Base-by-base conservation (phyloP, 2,888 invertebrate genomes). In the Coleophora flavipennella region DNA sequence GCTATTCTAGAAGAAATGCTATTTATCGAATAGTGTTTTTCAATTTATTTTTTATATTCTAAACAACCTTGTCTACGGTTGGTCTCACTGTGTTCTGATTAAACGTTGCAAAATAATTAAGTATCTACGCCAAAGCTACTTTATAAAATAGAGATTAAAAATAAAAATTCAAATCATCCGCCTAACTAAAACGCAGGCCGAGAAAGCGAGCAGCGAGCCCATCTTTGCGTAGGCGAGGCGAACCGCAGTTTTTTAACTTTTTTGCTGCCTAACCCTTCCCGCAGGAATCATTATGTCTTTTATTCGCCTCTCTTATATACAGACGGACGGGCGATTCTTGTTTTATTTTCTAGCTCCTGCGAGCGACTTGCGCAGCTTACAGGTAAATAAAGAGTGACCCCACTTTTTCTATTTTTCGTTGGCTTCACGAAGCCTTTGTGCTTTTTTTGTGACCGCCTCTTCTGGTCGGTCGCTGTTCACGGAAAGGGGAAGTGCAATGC, bases 221-320 rank as follows among this genome's bases (percentile, higher is more conserved):
- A 59, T 60, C 62, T 66, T 59, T 62, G 74, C 74, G 79, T 76
- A 69, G 79, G 76, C 67, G 72, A 65, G 58, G 53, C 56, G 57
- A 50, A 46, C 47, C 53, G 55, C 51, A 52, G 53, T 59, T 70
- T 76, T 73, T 67, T 73, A 57, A 61, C 57, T 74, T 80, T 80
- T 83, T 81, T 80, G 72, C 74, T 57, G 73, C 74, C 67, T 58
- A 67, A 73, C 72, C 75, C 75, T 75, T 70, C 53, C 20, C 62
- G 27, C 34, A 20, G 53, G 50, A 42, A 20, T 20, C 20, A 20
- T 20, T 20, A 20, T 20, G 20, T 6, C 20, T 20, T 20, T 39
- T 32, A 41, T 35, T 20, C 20, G 20, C 20, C 20, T 20, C 6
- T 20, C 6, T 3, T 41, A 36, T 54, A 59, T 44, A 35, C 36